Conservation (phyloP, 2,113 vertebrate species). For the Corythoichthys haematopterus region DNA sequence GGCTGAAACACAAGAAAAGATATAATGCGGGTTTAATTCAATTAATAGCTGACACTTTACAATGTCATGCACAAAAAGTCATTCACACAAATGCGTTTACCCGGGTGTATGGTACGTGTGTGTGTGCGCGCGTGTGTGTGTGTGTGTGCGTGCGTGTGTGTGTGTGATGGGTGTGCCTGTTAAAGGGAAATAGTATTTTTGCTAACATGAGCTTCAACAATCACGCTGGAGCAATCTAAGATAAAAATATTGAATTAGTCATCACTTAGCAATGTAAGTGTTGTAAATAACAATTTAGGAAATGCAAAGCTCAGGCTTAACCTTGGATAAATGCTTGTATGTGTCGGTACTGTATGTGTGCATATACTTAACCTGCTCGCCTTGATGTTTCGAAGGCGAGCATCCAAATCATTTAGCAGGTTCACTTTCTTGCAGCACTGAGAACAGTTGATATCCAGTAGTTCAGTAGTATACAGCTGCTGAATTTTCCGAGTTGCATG, state of each 20-base stretch:
- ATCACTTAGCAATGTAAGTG: neutral
- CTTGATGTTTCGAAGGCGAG: constrained; percentile 89
- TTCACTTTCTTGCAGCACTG: constrained; percentile 98
- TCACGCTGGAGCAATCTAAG: no score
- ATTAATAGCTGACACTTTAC: neutral
- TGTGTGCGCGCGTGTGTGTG: neutral
- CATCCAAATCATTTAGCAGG: constrained; percentile 91
- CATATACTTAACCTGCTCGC: constrained; percentile 80
- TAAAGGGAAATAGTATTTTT: no score
- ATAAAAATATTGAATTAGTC: neutral
- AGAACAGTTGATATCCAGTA: constrained; percentile 90
- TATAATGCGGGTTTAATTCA: neutral
- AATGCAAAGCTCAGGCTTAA: no score
- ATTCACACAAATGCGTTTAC: neutral
- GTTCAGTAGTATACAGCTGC: constrained; percentile 79
- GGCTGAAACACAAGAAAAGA: constrained; percentile 70
- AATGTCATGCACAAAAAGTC: neutral
- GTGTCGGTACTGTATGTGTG: neutral
- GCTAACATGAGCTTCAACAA: no score
- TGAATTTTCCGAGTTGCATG: constrained; percentile 88
- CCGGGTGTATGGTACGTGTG: no score
- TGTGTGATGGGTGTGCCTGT: neutral
- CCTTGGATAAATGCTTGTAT: neutral
- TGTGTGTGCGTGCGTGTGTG: neutral
- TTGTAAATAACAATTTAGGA: neutral